Conservation (phyloP, 2,113 vertebrate species). For the Erythrocercus mccallii region DNA sequence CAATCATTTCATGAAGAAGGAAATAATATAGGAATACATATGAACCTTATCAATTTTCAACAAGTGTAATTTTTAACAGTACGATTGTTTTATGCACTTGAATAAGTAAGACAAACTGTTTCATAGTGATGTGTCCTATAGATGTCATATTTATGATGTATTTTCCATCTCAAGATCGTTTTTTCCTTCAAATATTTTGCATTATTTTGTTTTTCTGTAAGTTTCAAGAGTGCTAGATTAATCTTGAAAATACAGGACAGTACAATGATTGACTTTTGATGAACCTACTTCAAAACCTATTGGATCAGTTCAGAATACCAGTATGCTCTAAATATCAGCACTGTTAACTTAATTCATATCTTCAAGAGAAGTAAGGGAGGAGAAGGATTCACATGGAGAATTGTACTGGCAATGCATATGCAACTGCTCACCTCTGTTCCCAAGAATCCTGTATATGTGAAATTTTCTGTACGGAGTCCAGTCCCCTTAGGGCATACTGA, state of each 20-base stretch:
- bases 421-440: background rate
- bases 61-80: background rate
- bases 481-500: background rate
- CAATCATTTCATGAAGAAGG: background rate
- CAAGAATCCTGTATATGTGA: background rate
- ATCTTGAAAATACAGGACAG: background rate
- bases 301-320: background rate
- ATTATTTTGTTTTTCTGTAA: background rate
- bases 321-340: background rate
- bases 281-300: background rate
- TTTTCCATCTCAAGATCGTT: background rate
- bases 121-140: background rate
- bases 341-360: background rate
- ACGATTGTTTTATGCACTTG: background rate
- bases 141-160: background rate
- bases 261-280: background rate
- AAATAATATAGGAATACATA: background rate
- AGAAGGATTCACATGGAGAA: background rate
- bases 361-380: background rate
- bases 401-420: background rate
- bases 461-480: background rate
- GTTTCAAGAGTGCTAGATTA: background rate
- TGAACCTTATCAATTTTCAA: background rate
- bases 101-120: background rate
- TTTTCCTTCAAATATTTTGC: background rate